These are phyloP conservation scores for Hypothenemus hampei DNA, from an alignment of 1,140 invertebrate species.

Conservation along the genomic window DNA sequence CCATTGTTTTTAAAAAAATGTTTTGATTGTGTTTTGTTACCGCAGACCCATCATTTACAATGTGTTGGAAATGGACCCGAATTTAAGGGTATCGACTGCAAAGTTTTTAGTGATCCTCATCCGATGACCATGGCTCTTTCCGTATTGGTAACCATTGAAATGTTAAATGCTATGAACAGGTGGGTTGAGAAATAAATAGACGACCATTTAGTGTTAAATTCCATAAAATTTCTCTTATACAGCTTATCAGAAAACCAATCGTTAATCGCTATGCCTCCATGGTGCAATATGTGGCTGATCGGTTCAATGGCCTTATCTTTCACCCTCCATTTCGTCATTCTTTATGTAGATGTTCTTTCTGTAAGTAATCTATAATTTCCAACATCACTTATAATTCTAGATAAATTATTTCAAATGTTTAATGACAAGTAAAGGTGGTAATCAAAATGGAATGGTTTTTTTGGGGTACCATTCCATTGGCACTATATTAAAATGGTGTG, in stretches of 20 bases:
- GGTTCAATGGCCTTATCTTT: slow-evolving; percentile 98
- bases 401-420: too few species aligned
- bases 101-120: slow-evolving; percentile 95
- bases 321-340: slow-evolving; percentile 98
- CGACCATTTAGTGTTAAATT: slow-evolving; percentile 1
- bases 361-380: slow-evolving; percentile 82
- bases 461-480: too few species aligned
- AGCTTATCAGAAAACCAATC: slow-evolving; percentile 99
- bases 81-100: slow-evolving; percentile 94
- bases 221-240: slow-evolving; percentile 17
- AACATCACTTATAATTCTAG: too few species aligned
- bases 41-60: slow-evolving; percentile 74
- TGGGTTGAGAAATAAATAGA: slow-evolving; percentile 42
- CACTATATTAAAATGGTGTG: too few species aligned
- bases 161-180: slow-evolving; percentile 99
- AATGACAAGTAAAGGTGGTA: too few species aligned
- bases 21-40: slow-evolving; percentile 13
- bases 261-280: slow-evolving; percentile 95
- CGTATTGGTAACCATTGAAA: slow-evolving; percentile 99
- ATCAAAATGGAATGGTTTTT: too few species aligned
- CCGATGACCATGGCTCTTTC: slow-evolving; percentile 99
- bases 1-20: neutral
- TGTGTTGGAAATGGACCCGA: slow-evolving; percentile 72
- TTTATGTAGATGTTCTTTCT: slow-evolving; percentile 97
- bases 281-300: slow-evolving; percentile 97